phyloP scores from a whole-genome alignment of 2,888 invertebrate species.

The Philonicus albiceps region DNA sequence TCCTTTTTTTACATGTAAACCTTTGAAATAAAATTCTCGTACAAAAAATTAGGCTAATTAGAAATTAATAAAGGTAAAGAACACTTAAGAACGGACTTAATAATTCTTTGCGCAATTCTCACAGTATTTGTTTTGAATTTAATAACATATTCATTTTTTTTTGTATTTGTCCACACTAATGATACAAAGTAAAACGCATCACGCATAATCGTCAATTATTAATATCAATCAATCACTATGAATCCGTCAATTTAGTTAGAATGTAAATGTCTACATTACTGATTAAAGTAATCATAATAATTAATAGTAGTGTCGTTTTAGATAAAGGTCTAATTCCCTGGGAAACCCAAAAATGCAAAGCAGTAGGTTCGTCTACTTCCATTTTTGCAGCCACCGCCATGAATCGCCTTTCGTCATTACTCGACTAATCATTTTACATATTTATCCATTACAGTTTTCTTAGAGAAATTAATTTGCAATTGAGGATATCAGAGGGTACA shows the following conservation, averaged over 20 bases:
- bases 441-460: neutral
- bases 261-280: slow-evolving; percentile 29
- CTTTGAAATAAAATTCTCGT: slow-evolving; percentile 38
- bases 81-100: slow-evolving; percentile 28
- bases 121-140: slow-evolving; percentile 11
- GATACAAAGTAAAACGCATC: slow-evolving; percentile 21
- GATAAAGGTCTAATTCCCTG: neutral
- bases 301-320: slow-evolving; percentile 7
- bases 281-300: slow-evolving; percentile 35
- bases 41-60: slow-evolving; percentile 40
- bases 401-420: neutral
- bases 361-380: neutral
- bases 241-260: slow-evolving; percentile 29
- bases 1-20: slow-evolving; percentile 24
- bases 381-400: neutral
- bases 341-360: neutral
- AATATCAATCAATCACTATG: slow-evolving; percentile 34
- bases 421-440: neutral
- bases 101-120: slow-evolving; percentile 33
- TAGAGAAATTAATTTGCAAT: neutral
- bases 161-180: neutral
- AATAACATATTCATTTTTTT: slow-evolving; percentile 17
- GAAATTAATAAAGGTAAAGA: slow-evolving; percentile 35
- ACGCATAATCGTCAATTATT: slow-evolving; percentile 30
- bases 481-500: neutral